Conservation (phyloP, 30 jellyfish, hydroid and myxozoan genomes). For the Cassiopea xamachana region DNA sequence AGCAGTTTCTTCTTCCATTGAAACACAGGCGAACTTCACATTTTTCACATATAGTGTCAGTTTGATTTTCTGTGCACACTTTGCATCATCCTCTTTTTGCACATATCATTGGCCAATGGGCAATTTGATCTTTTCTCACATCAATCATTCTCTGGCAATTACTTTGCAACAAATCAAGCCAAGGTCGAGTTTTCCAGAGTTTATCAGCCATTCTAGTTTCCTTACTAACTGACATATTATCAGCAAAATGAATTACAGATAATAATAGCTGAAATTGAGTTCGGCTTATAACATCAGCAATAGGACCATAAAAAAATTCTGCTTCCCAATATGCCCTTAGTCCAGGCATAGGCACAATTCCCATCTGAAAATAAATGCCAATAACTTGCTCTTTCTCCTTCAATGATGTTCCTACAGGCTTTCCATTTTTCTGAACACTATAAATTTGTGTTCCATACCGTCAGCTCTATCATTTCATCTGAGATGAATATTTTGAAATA, state of each 20-base stretch:
- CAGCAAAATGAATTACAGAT: constrained; percentile 40
- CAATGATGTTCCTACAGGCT: background rate
- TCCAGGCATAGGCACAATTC: constrained; percentile 54
- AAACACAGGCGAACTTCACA: constrained; percentile 37
- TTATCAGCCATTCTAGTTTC: background rate
- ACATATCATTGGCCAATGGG: constrained; percentile 33
- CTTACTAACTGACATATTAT: constrained; percentile 13
- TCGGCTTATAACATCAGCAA: constrained; percentile 34
- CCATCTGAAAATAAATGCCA: constrained; percentile 55
- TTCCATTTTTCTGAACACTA: constrained; percentile 35
- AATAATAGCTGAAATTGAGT: constrained; percentile 26
- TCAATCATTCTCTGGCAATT: background rate
- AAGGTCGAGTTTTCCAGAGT: background rate
- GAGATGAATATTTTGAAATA: constrained; percentile 51
- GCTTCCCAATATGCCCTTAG: constrained; percentile 55
- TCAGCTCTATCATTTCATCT: constrained; percentile 29
- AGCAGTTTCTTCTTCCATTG: constrained; percentile 18
- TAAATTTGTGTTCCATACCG: background rate
- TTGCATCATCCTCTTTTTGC: constrained; percentile 30
- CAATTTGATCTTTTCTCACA: constrained; percentile 19
- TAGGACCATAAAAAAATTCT: constrained; percentile 41
- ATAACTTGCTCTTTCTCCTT: constrained; percentile 41
- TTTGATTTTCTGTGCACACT: constrained; percentile 17
- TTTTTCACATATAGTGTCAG: constrained; percentile 33
- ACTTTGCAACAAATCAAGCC: background rate